Evolutionary conservation across 2,113 vertebrate genomes (phyloP).

Genomic region (Cardinalis cardinalis): DNA sequence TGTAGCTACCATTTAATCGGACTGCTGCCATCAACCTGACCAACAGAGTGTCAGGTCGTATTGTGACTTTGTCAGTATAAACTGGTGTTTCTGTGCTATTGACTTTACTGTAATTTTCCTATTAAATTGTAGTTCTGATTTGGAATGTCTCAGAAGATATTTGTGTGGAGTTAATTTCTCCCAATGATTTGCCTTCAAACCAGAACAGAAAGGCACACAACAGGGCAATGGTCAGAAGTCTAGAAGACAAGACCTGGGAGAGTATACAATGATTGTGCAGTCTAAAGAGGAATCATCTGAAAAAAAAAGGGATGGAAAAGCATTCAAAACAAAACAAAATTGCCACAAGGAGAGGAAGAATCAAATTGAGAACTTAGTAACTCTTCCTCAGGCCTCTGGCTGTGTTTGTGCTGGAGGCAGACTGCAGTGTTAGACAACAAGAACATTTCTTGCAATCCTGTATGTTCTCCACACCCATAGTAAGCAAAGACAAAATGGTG

Average conservation of each 20-base stretch:
- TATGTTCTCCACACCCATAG: fast-evolving
- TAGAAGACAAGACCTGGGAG: neutral
- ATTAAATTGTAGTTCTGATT: neutral
- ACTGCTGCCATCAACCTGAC: too few relatives aligned
- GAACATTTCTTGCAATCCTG: neutral
- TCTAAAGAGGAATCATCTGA: neutral
- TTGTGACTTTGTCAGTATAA: neutral
- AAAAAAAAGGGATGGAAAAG: neutral
- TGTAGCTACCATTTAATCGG: too few relatives aligned
- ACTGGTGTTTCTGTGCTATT: neutral
- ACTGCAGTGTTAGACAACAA: neutral
- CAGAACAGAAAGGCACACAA: neutral
- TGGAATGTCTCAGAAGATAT: neutral
- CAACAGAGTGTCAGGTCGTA: neutral
- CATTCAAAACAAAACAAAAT: neutral
- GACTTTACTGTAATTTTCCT: neutral
- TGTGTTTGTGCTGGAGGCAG: neutral
- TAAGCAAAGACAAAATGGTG: neutral
- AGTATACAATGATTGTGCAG: neutral
- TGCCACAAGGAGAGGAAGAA: neutral
- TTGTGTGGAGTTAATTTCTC: neutral
- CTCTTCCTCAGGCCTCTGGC: neutral
- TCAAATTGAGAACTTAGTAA: neutral
- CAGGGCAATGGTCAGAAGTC: neutral
- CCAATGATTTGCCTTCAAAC: neutral